Evolutionary conservation across 23 tunicate species (phyloP).

Genomic region (Styela clava): DNA sequence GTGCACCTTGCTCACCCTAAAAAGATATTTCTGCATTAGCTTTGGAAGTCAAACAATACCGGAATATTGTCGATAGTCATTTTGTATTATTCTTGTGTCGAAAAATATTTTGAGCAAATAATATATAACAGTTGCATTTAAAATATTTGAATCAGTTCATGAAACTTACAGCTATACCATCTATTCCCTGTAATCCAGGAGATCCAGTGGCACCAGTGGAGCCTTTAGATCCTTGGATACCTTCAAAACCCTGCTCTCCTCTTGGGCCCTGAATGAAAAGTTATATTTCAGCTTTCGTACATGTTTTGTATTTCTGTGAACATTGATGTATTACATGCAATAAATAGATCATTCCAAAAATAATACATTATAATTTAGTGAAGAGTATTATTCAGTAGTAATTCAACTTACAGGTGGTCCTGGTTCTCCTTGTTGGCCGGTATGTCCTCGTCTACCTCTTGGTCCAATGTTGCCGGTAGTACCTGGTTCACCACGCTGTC

Average conservation of each 20-base stretch:
- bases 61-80: too few species aligned
- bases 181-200: conserved; percentile 5
- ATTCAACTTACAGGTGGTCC: not conserved
- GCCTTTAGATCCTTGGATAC: not conserved
- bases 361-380: too few species aligned
- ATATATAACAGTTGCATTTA: too few species aligned
- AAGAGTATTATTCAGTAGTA: too few species aligned
- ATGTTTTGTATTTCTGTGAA: too few species aligned
- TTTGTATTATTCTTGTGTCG: too few species aligned
- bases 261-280: not conserved
- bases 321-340: too few species aligned
- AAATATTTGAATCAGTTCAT: not conserved
- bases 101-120: too few species aligned
- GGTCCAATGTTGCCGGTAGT: not conserved
- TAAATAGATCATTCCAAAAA: too few species aligned
- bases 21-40: too few species aligned
- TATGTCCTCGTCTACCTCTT: conserved; percentile 7
- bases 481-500: conserved; percentile 19
- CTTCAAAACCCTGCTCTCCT: conserved; percentile 1
- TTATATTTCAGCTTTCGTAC: too few species aligned
- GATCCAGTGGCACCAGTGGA: conserved; percentile 2
- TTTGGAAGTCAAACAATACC: too few species aligned
- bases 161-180: not conserved
- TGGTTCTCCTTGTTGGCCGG: conserved; percentile 27
- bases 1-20: conserved; percentile 6